Conservation (phyloP, 2,888 invertebrate species). For the Panopea generosa region DNA sequence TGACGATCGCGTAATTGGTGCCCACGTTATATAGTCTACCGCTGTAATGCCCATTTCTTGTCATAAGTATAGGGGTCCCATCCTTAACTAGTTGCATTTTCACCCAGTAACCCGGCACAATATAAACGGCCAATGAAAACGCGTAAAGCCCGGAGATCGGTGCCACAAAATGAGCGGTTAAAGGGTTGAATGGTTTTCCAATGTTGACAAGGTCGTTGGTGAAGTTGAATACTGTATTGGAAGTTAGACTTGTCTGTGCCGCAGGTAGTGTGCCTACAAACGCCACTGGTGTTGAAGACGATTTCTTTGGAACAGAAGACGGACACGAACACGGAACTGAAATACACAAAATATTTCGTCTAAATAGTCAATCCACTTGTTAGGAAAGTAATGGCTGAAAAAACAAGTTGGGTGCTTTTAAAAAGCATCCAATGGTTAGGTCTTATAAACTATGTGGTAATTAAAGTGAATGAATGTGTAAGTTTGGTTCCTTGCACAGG, state of each 20-base stretch:
- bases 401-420: too few relatives aligned
- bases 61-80: slow-evolving; percentile 32
- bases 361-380: too few relatives aligned
- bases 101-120: slow-evolving; percentile 31
- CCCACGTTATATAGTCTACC: slow-evolving; percentile 41
- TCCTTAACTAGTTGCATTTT: slow-evolving; percentile 46
- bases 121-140: slow-evolving; percentile 35
- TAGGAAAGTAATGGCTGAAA: too few relatives aligned
- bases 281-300: slow-evolving; percentile 22
- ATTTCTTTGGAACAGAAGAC: not conserved
- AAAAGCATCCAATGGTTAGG: too few relatives aligned
- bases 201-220: slow-evolving; percentile 47
- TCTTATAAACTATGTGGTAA: too few relatives aligned
- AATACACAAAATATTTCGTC: too few relatives aligned
- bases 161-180: slow-evolving; percentile 36
- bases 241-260: slow-evolving; percentile 19
- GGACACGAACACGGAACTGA: slow-evolving; percentile 19
- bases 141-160: slow-evolving; percentile 47
- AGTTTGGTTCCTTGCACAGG: too few relatives aligned
- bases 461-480: too few relatives aligned
- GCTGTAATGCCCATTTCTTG: slow-evolving; percentile 39
- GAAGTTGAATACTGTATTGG: slow-evolving; percentile 40
- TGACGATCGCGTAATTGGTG: slow-evolving; percentile 42
- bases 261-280: slow-evolving; percentile 40
- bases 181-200: slow-evolving; percentile 30